Percentiles rank a stretch among this genome's conserved stretches.
Conservation (phyloP, 1,140 invertebrate species). For the Asbolus verrucosus region DNA sequence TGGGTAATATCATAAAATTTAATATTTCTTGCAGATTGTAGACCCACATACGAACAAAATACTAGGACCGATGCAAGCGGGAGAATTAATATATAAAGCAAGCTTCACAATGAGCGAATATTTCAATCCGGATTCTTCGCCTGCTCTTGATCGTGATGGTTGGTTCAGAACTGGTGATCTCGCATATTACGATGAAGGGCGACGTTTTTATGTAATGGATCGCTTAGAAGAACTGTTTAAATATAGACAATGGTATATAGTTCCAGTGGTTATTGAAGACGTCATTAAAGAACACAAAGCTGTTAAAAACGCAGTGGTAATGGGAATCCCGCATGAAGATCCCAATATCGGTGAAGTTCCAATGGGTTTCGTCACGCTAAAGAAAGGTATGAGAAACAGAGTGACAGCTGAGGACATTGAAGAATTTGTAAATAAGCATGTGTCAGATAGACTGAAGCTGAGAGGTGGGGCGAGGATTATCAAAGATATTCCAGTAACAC, state of each 20-base stretch:
- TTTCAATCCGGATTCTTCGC: conserved; percentile 61
- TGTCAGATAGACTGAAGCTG: conserved; percentile 50
- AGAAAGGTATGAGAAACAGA: conserved; percentile 6
- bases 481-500: conserved; percentile 47
- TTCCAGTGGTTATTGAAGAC: conserved; percentile 41
- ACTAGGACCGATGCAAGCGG: conserved; percentile 64
- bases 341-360: conserved; percentile 71
- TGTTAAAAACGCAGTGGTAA: conserved; percentile 35
- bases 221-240: conserved; percentile 48
- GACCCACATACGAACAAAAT: conserved; percentile 61
- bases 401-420: conserved; percentile 45
- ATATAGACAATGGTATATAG: conserved; percentile 43
- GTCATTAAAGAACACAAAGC: conserved; percentile 26
- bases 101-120: conserved; percentile 66
- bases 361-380: conserved; percentile 72
- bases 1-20: background rate
- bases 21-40: conserved; percentile 40
- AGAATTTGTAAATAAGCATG: conserved; percentile 45
- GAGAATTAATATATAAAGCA: conserved; percentile 67
- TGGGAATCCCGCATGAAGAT: conserved; percentile 36
- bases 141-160: conserved; percentile 40
- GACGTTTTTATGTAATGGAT: conserved; percentile 37
- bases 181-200: conserved; percentile 43
- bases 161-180: conserved; percentile 46
- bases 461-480: conserved; percentile 53